phyloP scores from a whole-genome alignment of 2,888 invertebrate genomes.

The Odontocerum albicorne region DNA sequence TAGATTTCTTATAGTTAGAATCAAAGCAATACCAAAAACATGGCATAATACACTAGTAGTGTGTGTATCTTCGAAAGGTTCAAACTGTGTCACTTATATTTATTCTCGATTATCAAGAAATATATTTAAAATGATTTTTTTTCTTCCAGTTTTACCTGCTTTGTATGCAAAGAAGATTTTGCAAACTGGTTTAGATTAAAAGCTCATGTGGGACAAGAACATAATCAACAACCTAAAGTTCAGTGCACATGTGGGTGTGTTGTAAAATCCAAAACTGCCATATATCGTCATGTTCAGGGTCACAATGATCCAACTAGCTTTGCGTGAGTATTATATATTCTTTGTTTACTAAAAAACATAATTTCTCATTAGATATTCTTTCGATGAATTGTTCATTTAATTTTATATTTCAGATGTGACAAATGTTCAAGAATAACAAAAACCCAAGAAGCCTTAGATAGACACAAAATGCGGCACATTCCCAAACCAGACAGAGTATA shows the following conservation, averaged over 20 bases:
- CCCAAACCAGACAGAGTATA: slow-evolving; percentile 57
- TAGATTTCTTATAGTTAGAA: too few species aligned
- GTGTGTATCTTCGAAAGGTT: too few species aligned
- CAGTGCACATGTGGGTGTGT: slow-evolving; percentile 53
- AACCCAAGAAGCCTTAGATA: slow-evolving; percentile 50
- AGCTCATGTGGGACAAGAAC: slow-evolving; percentile 46
- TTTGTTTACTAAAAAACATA: not conserved
- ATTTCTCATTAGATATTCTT: slow-evolving; percentile 5
- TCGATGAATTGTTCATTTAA: slow-evolving; percentile 34
- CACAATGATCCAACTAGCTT: slow-evolving; percentile 55
- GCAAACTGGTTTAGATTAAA: slow-evolving; percentile 55
- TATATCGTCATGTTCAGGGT: slow-evolving; percentile 57
- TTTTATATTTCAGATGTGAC: slow-evolving; percentile 48
- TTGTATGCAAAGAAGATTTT: slow-evolving; percentile 48
- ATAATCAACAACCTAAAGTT: slow-evolving; percentile 49
- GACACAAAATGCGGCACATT: slow-evolving; percentile 56
- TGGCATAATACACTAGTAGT: too few species aligned
- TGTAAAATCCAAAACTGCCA: slow-evolving; percentile 54
- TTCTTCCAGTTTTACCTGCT: slow-evolving; percentile 50
- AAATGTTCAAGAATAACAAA: slow-evolving; percentile 57
- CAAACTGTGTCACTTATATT: too few species aligned
- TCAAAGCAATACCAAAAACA: too few species aligned
- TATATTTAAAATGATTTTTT: not conserved
- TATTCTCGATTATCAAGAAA: not conserved
- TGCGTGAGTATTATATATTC: slow-evolving; percentile 45